phyloP scores from a whole-genome alignment of 2,113 vertebrate species.

The Cyphotilapia sp. region DNA sequence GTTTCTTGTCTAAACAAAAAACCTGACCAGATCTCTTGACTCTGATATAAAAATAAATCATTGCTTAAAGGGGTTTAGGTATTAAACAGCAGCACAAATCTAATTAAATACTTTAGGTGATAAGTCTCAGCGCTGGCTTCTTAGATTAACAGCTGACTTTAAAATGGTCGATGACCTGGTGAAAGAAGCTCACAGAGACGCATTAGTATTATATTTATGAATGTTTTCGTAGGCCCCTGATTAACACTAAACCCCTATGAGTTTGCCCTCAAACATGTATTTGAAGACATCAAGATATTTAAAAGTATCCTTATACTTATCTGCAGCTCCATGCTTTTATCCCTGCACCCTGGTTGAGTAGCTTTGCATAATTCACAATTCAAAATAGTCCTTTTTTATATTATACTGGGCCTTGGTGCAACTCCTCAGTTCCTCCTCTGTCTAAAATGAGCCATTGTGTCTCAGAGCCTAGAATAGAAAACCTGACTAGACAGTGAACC shows the following conservation, averaged over 20 bases:
- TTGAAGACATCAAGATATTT: background rate
- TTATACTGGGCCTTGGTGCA: background rate
- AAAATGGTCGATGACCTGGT: background rate
- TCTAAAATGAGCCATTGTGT: background rate
- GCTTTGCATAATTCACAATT: background rate
- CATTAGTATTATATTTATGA: background rate
- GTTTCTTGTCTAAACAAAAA: background rate
- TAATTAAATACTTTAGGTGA: background rate
- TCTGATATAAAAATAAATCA: background rate
- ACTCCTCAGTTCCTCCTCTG: background rate
- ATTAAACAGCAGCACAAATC: background rate
- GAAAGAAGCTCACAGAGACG: background rate
- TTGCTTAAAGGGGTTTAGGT: background rate
- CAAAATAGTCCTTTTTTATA: background rate
- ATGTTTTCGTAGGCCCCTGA: background rate
- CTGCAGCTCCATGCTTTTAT: background rate
- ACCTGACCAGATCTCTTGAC: background rate
- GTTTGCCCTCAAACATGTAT: background rate
- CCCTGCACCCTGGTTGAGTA: background rate
- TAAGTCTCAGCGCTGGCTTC: background rate
- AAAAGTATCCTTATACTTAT: background rate
- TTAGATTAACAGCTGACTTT: background rate
- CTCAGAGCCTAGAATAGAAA: background rate
- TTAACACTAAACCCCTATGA: background rate
- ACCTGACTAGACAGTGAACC: background rate